These are phyloP conservation scores for Zapornia atra DNA, from an alignment of 2,113 vertebrate genomes.

Conservation along the genomic window DNA sequence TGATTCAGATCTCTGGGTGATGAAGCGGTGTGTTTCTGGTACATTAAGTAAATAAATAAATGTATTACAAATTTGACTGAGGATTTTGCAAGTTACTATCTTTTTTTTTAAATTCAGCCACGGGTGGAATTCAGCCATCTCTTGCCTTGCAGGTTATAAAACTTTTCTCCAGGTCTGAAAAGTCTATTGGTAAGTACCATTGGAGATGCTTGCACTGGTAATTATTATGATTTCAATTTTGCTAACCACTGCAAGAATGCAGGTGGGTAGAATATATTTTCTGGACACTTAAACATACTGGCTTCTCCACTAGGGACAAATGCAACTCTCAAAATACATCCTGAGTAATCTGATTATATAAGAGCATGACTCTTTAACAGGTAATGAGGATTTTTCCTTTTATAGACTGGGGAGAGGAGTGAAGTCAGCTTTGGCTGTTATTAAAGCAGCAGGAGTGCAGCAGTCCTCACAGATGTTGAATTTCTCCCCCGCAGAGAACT, in stretches of 20 bases:
- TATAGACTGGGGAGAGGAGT: neutral
- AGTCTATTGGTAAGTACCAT: neutral
- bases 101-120: neutral
- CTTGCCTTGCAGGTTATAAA: neutral
- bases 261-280: neutral
- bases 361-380: neutral
- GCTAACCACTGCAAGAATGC: neutral
- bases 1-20: neutral
- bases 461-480: conserved; percentile 10
- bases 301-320: neutral
- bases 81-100: neutral
- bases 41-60: neutral
- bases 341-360: neutral
- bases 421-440: neutral
- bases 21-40: neutral
- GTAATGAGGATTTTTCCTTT: conserved; percentile 28
- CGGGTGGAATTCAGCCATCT: neutral
- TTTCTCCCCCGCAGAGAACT: neutral
- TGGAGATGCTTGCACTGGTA: neutral
- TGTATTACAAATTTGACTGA: neutral
- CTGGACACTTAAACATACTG: neutral
- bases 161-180: neutral
- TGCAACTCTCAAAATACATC: neutral
- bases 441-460: conserved; percentile 29
- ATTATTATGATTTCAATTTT: neutral